Evolutionary conservation across 2,888 invertebrate genomes (phyloP), one percentile per base, ranked within the genome.

Genomic region (Epinotia demarniana): DNA sequence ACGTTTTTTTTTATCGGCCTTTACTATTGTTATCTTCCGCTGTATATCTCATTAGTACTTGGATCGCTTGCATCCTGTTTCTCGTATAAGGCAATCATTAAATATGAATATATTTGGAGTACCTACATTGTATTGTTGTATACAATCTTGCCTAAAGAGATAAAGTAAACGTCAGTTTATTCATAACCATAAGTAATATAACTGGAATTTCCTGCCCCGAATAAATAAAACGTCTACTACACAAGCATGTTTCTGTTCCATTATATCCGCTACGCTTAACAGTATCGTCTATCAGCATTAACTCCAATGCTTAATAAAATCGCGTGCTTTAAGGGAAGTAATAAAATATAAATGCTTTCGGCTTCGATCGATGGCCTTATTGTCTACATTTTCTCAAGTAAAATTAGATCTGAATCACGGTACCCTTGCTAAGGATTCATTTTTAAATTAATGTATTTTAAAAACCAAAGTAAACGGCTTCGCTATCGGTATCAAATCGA

Each of bases 321-420:
- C 64, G 64, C 72, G 72, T 72, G 63, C 46, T 46, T 64, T 64
- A 18, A 71, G 55, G 16, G 19, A 71, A n/a, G 43, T 55, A 53
- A 57, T 19, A 39, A 62, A 55, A n/a, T 71, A 39, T 63, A 62
- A 43, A 55, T 55, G 62, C 27, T 16, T 27, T 53, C 16, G n/a
- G 23, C 49, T 27, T 27, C 27, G 23, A 46, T 49, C 27, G 46
- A 13, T 66, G 27, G 16, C 16, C 19, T 53, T 43, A 12, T 12
- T 39, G 39, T 39, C 9, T 49, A n/a, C 33, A 62, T 62, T 39
- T 61, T 5, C n/a, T n/a, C 6, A 16, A 39, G n/a, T 23, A 16
- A 23, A 27, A 27, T 61, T 3, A 39, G 39, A 61, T n/a, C 60
- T 60, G 13, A 27, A 61, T 39, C 60, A 27, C 13, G 60, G 13